Evolutionary conservation across 2,888 invertebrate genomes (phyloP).

Genomic region (Acleris emargana): DNA sequence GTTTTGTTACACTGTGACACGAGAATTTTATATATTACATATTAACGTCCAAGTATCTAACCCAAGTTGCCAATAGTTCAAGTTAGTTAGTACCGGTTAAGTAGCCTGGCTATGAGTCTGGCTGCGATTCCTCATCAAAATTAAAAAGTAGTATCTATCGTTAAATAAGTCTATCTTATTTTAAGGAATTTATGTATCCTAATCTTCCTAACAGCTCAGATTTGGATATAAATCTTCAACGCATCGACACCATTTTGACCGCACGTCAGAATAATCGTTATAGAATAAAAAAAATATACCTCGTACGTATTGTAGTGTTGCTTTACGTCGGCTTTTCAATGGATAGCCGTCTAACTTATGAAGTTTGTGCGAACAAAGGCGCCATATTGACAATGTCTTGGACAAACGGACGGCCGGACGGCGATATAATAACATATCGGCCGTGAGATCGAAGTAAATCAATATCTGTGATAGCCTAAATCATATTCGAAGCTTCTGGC

Average conservation of each 20-base stretch:
- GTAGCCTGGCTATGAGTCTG: too few species aligned
- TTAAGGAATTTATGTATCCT: constrained; percentile 44
- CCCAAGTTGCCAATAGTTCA: too few species aligned
- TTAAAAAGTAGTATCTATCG: too few species aligned
- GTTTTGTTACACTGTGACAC: too few species aligned
- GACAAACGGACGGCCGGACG: constrained; percentile 66
- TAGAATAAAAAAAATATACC: constrained; percentile 54
- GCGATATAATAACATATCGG: constrained; percentile 76
- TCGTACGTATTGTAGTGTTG: constrained; percentile 61
- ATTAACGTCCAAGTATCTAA: too few species aligned
- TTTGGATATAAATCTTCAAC: constrained; percentile 75
- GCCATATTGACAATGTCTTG: constrained; percentile 75
- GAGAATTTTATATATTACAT: too few species aligned
- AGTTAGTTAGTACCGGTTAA: too few species aligned
- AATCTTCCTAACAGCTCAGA: constrained; percentile 50
- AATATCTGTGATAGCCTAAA: constrained; percentile 69
- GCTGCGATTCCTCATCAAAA: too few species aligned
- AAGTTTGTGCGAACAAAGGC: constrained; percentile 81
- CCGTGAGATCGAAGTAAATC: constrained; percentile 71
- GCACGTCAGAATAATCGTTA: constrained; percentile 77
- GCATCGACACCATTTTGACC: constrained; percentile 81
- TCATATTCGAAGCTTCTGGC: constrained; percentile 47
- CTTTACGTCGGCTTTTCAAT: constrained; percentile 65
- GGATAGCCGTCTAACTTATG: constrained; percentile 77
- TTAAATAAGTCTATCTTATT: not conserved